These are phyloP conservation scores for Chloroceryle amazona DNA, from an alignment of 2,797 vertebrate genomes.

Conservation along the genomic window DNA sequence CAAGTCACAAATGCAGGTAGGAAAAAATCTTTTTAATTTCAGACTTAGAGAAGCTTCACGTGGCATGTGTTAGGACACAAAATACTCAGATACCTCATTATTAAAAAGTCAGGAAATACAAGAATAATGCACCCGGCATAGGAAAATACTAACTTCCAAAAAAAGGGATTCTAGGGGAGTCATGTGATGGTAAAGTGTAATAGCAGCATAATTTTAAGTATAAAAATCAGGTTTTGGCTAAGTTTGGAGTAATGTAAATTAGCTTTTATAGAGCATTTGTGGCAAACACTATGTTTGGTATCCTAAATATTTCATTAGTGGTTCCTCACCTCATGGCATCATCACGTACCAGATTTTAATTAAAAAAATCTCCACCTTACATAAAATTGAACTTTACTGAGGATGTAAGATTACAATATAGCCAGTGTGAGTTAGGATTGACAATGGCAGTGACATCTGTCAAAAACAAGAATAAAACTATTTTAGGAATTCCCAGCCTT, in stretches of 20 bases:
- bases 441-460: background rate
- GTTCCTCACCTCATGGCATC: background rate
- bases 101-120: background rate
- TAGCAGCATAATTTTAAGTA: background rate
- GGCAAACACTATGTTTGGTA: background rate
- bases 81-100: background rate
- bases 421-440: background rate
- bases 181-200: background rate
- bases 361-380: background rate
- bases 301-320: background rate
- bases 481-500: background rate
- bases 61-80: background rate
- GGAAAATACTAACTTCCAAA: background rate
- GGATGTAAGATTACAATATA: background rate
- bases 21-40: background rate
- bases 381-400: background rate
- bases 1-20: constrained; percentile 21
- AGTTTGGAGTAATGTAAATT: background rate
- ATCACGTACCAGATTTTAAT: background rate
- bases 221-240: background rate
- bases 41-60: background rate
- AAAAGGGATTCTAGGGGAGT: background rate
- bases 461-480: background rate
- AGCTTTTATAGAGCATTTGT: background rate
- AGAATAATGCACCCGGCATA: background rate